Evolutionary conservation across 2,888 invertebrate species (phyloP).

Genomic region (Cephonodes hylas): DNA sequence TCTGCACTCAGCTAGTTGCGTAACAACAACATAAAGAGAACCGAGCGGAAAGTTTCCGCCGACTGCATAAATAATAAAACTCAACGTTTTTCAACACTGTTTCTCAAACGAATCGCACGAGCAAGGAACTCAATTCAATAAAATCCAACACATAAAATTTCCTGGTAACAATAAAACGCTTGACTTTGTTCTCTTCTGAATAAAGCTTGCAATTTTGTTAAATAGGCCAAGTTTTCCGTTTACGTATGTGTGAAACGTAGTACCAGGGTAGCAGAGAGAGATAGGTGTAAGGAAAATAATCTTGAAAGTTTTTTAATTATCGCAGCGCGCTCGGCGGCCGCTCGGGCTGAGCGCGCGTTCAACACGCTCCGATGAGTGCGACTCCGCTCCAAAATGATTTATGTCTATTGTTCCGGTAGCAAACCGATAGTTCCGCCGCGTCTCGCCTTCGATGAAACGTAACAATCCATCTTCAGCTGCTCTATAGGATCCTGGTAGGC

Average conservation of each 20-base stretch:
- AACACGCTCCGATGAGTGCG: slow-evolving; percentile 19
- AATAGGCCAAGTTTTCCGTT: slow-evolving; percentile 16
- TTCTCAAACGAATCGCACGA: slow-evolving; percentile 3
- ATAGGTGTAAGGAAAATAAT: slow-evolving; percentile 28
- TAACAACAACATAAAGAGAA: neutral
- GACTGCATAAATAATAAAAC: slow-evolving; percentile 6
- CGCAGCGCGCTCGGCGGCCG: slow-evolving; percentile 15
- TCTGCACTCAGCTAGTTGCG: neutral
- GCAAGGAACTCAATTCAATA: slow-evolving; percentile 18
- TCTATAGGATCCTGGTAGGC: neutral
- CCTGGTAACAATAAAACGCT: slow-evolving; percentile 17
- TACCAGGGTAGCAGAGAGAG: slow-evolving; percentile 10
- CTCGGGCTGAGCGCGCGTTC: neutral
- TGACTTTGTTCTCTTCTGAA: slow-evolving; percentile 10
- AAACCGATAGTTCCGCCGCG: slow-evolving; percentile 17
- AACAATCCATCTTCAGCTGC: slow-evolving; percentile 2
- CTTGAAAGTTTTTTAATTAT: slow-evolving; percentile 40
- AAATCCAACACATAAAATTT: slow-evolving; percentile 18
- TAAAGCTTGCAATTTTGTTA: slow-evolving; percentile 12
- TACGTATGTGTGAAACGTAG: slow-evolving; percentile 4
- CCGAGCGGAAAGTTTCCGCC: neutral
- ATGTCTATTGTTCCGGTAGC: slow-evolving; percentile 24
- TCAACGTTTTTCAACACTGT: slow-evolving; percentile 4
- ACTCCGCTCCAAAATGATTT: slow-evolving; percentile 26
- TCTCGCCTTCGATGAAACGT: neutral